Base-by-base conservation (phyloP, 2,888 invertebrate species). In the Plebejus argus region DNA sequence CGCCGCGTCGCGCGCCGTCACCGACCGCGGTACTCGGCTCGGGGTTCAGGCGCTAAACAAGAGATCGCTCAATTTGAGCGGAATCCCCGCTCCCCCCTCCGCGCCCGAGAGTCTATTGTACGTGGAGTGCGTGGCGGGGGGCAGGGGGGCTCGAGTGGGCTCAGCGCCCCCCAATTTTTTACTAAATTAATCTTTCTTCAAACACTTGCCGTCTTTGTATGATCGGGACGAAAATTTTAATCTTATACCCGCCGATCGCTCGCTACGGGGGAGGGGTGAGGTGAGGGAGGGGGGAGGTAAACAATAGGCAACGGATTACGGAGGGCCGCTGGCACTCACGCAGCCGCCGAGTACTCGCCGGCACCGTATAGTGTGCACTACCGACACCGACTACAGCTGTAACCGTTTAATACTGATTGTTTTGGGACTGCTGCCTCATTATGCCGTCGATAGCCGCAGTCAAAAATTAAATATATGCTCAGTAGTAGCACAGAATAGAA, bases 121-220 rank as follows among this genome's bases (percentile, higher is more conserved):
- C 18, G 74, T 74, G 49, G 23, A 49, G 53, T 49, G 28, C 20
- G 28, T 45, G 49, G 7, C 53, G 49, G 23, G 45, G 49, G 23
- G 8, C 18, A 39, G 20, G 45, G n/a, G 20, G 45, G 39, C 71
- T 39, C 72, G 20, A 81, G 81, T 79, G 79, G 79, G 80, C 80
- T 81, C 78, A 79, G 80, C 78, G 70, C 70, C 76, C 80, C 81
- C 82, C 85, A 86, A 90, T 88, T 87, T 90, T 91, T 90, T 87
- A 79, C 89, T 86, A 90, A 91, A 93, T 92, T 91, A 93, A 93
- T 93, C 92, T 91, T 87, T 88, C 87, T 87, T 87, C 91, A 92
- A 93, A 93, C 92, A 93, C 91, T 92, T 80, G 79, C 82, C 81
- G 85, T 85, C 89, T 90, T 90, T 90, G 89, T 87, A 83, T 84